phyloP scores from a whole-genome alignment of 2,797 vertebrate genomes.

The Chiroxiphia lanceolata region DNA sequence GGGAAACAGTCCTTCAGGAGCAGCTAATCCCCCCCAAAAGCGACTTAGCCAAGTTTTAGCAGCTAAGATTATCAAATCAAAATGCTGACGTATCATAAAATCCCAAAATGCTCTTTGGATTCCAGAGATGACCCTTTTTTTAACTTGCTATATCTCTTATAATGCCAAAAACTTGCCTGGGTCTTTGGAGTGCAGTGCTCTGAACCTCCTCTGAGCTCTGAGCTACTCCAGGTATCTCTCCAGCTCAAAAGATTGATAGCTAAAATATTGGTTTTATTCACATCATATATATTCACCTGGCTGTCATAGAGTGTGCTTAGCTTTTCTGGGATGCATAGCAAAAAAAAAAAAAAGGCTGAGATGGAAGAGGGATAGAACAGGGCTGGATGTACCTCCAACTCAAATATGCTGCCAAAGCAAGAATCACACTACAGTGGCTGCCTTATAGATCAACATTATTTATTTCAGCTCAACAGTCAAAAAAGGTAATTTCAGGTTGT shows the following conservation, averaged over 20 bases:
- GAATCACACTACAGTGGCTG: not conserved
- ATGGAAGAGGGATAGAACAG: not conserved
- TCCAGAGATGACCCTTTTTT: not conserved
- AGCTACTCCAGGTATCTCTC: not conserved
- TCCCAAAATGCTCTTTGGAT: not conserved
- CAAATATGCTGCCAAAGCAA: not conserved
- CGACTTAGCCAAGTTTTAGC: not conserved
- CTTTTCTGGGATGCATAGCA: not conserved
- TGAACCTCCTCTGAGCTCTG: not conserved
- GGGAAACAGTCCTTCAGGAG: not conserved
- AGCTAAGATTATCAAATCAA: not conserved
- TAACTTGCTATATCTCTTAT: not conserved
- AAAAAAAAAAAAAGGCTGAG: not conserved
- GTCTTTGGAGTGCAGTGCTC: not conserved
- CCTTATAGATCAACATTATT: not conserved
- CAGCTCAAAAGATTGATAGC: not conserved
- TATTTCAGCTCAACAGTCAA: not conserved
- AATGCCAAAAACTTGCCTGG: not conserved
- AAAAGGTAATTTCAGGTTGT: not conserved
- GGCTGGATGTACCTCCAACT: not conserved
- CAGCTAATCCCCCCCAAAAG: not conserved
- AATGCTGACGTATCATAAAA: not conserved
- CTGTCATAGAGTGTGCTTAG: not conserved
- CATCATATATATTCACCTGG: not conserved
- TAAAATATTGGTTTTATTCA: not conserved